phyloP scores from a whole-genome alignment of 2,113 vertebrate genomes.

The Hippocampus zosterae region DNA sequence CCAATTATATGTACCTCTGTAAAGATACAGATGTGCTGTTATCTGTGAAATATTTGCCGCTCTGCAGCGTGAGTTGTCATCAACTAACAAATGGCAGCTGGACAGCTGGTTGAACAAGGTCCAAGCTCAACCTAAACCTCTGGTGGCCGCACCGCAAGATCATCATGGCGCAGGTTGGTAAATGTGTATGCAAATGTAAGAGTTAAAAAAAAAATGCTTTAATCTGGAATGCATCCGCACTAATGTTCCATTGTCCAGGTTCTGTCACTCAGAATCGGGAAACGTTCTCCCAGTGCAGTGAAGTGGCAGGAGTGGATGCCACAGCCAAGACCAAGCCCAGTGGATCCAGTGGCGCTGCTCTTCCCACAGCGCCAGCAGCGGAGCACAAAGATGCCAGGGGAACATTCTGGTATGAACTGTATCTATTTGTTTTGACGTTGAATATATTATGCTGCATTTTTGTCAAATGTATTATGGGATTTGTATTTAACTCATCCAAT shows the following conservation, averaged over 20 bases:
- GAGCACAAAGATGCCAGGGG: conserved; percentile 58
- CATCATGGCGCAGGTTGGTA: conserved; percentile 75
- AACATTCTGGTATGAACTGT: conserved; percentile 46
- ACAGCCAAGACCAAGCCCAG: conserved; percentile 78
- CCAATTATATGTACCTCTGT: background rate
- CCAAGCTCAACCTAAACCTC: conserved; percentile 89
- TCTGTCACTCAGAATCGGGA: conserved; percentile 51
- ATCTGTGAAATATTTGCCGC: background rate
- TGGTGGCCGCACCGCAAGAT: conserved; percentile 84
- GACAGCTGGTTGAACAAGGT: conserved; percentile 98
- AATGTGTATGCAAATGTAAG: background rate
- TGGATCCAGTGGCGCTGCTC: conserved; percentile 42
- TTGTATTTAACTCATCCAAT: background rate
- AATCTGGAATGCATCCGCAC: conserved; percentile 6
- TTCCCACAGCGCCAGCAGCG: conserved; percentile 26
- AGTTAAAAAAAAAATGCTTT: too few species aligned
- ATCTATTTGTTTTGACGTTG: background rate
- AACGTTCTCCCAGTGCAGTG: conserved; percentile 48
- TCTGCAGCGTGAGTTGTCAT: conserved; percentile 84
- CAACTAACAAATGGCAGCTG: conserved; percentile 93
- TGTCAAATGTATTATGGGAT: background rate
- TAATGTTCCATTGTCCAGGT: conserved; percentile 38
- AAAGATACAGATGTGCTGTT: background rate
- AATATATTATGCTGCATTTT: background rate
- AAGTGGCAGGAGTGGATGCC: conserved; percentile 42